phyloP scores from a whole-genome alignment of 2,113 vertebrate species.

The Sylvia atricapilla region DNA sequence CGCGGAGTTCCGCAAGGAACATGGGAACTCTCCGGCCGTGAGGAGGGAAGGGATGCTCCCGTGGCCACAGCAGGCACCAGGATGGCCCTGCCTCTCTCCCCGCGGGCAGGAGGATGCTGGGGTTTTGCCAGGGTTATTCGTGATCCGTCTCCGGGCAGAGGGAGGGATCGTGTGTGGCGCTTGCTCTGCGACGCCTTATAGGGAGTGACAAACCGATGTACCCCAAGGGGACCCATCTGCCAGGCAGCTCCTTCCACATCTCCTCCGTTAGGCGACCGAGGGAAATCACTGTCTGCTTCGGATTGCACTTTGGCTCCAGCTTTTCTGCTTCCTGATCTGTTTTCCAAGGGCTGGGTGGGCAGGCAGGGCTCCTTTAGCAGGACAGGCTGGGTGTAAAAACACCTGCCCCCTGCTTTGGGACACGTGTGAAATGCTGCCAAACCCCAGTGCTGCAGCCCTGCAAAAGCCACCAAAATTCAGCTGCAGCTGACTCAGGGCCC shows the following conservation, averaged over 20 bases:
- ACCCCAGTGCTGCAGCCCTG: fast-evolving
- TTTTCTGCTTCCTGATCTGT: not conserved
- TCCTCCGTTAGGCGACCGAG: not conserved
- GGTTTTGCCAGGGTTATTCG: not conserved
- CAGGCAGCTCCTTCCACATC: slow-evolving; percentile 19
- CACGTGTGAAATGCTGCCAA: not conserved
- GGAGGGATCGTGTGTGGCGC: not conserved
- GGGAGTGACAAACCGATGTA: slow-evolving; percentile 37
- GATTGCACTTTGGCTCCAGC: not conserved
- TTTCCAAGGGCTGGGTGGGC: not conserved
- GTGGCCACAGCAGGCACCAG: fast-evolving
- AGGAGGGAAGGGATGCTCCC: not conserved
- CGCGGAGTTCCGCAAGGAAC: not conserved
- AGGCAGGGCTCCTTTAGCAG: not conserved
- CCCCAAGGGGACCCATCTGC: slow-evolving; percentile 66
- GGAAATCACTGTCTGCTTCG: not conserved
- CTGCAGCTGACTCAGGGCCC: not conserved
- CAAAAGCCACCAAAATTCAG: not conserved
- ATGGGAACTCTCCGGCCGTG: fast-evolving
- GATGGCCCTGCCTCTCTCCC: not conserved
- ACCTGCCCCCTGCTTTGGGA: not conserved
- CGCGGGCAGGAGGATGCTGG: not conserved
- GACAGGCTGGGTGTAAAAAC: not conserved
- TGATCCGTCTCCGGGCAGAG: not conserved
- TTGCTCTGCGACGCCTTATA: not conserved